Conservation (phyloP, 2,797 vertebrate genomes). For the Sarcoramphus papa region DNA sequence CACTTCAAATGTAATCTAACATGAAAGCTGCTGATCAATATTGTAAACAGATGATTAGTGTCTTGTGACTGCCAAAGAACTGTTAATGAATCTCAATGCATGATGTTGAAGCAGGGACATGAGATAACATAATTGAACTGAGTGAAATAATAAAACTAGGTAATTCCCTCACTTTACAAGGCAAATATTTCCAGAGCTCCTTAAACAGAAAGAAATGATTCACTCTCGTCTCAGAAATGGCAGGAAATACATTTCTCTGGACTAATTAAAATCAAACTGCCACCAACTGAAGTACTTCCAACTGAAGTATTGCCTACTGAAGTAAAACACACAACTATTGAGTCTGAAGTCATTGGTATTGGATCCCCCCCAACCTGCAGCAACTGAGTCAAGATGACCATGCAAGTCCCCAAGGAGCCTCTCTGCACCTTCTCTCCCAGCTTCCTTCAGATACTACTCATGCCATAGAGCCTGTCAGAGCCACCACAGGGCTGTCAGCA, state of each 20-base stretch:
- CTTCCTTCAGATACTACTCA: rapidly evolving
- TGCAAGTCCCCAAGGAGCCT: neutral
- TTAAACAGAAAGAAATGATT: constrained; percentile 14
- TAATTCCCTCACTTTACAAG: constrained; percentile 13
- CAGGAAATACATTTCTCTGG: neutral
- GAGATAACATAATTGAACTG: constrained; percentile 32
- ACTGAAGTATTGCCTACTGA: neutral
- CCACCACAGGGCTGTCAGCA: neutral
- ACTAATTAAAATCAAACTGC: neutral
- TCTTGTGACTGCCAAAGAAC: constrained; percentile 26
- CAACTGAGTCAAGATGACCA: neutral
- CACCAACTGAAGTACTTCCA: neutral
- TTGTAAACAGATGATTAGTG: constrained; percentile 43
- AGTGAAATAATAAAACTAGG: neutral
- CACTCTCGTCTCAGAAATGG: neutral
- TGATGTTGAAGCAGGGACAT: neutral
- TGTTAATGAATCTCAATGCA: constrained; percentile 24
- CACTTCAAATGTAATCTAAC: constrained; percentile 10
- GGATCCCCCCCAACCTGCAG: neutral
- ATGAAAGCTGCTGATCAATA: constrained; percentile 47
- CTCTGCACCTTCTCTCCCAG: neutral
- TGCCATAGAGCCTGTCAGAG: neutral
- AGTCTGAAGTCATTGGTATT: neutral
- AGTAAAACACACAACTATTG: neutral
- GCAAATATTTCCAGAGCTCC: constrained; percentile 5